Evolutionary conservation across 2,113 vertebrate species (phyloP), one percentile per base, ranked within the genome.

Genomic region (Ardeotis arabs): DNA sequence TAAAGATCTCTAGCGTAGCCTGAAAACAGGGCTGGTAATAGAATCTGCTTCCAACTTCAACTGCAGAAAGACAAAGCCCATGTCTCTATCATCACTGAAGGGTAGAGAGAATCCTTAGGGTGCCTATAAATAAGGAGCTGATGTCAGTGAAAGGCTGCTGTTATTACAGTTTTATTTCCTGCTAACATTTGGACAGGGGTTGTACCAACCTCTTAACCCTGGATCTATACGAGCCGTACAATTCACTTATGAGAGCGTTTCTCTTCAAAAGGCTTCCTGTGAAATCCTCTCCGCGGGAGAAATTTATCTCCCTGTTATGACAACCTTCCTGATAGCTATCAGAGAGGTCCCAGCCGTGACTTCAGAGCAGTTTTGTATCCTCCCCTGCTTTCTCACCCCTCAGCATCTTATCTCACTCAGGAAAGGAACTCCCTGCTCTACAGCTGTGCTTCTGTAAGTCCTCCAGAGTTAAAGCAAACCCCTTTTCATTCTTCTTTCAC

Each of bases 81-180:
- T n/a, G 50, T 90, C 76, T 60, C 49, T 53, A 5, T 53, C 86
- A 59, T 35, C 63, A 87, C 44, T 91, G 91, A 96, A 88, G 84
- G 73, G 44, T 37, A 92, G 66, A 55, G 66, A 55, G 41, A 29
- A 77, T 91, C 90, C 70, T 87, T 74, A 95, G 86, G 80, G 79
- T 91, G 52, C 62, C 79, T 91, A 90, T 95, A 91, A 97, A 96
- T 93, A 95, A 89, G 85, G 24, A 93, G 60, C 66, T 87, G 73
- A 93, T 94, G 91, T 78, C 88, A 91, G 84, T 47, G 80, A 91
- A 92, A 95, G 66, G 92, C 86, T 94, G 86, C 80, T 83, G 91
- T 95, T 95, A 96, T 94, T 90, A 94, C 58, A 74, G 60, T 84
- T 96, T 92, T 95, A 96, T 96, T 96, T 96, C 96, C 90, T 93